Base-by-base conservation (phyloP, 2,888 invertebrate species). In the Eupithecia dodoneata region DNA sequence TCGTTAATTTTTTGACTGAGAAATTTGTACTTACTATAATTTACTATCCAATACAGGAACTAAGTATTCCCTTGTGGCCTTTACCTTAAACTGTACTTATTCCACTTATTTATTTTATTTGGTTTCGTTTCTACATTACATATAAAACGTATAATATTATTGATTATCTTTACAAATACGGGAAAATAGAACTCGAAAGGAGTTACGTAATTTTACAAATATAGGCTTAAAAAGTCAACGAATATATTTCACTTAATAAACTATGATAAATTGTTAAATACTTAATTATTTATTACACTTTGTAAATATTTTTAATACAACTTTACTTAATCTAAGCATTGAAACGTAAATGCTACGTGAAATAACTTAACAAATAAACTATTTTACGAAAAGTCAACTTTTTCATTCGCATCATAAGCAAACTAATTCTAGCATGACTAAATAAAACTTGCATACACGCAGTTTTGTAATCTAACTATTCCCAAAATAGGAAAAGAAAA, bases 271-370 rank as follows among this genome's bases (percentile, higher is more conserved):
- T 59, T 59, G 59, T 59, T 59, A 18, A 59, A 59, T 18, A 10
- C 59, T n/a, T 59, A 59, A 59, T 59, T 59, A 59, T 59, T 59
- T 59, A n/a, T 59, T 18, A 59, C 63, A 63, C 63, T 18, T 55
- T 18, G 18, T 63, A 63, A 63, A 63, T 63, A 63, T 63, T 63
- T 59, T 59, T 59, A 59, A 4, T 59, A 59, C 10, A 59, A 59
- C 18, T 18, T 5, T 9, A n/a, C 49, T 12, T 15, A 7, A 55
- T 9, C 63, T 63, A 30, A 63, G 10, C 30, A 12, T 12, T 18
- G 59, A 63, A 30, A 30, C 30, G 63, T 12, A 59, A 18, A 59
- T 13, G 55, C n/a, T 55, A 55, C 55, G 55, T 59, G 55, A n/a
- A 55, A 59, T 59, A 4, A 63, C 18, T n/a, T 52, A 52, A 52